Evolutionary conservation across 2,113 vertebrate genomes (phyloP).

Genomic region (Rhegmatorhina hoffmannsi): DNA sequence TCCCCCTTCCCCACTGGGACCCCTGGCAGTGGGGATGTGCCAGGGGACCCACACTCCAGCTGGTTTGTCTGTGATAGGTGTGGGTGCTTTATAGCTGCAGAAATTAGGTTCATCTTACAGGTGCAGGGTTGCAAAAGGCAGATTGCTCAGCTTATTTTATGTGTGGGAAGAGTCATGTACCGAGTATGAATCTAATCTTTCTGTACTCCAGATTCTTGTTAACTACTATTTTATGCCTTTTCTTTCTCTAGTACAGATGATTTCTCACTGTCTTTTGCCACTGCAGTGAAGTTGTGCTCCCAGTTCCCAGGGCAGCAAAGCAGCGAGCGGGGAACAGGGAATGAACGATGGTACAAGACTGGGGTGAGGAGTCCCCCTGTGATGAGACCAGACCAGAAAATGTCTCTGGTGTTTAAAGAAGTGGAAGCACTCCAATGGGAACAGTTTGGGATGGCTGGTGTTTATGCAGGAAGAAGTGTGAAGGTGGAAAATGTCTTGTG

Average conservation of each 20-base stretch:
- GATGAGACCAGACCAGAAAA: not conserved
- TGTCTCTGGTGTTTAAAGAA: not conserved
- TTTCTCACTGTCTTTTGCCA: not conserved
- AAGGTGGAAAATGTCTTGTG: not conserved
- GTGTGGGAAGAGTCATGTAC: not conserved
- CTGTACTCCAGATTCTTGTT: not conserved
- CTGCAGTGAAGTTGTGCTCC: not conserved
- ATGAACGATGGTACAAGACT: not conserved
- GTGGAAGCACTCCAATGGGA: not conserved
- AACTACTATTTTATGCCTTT: not conserved
- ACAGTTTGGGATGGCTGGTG: not conserved
- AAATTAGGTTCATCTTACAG: not conserved
- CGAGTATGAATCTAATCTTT: not conserved
- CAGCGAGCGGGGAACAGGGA: not conserved
- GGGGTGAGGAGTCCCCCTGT: accelerated
- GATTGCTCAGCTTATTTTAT: not conserved
- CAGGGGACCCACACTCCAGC: not conserved
- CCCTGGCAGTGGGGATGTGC: accelerated
- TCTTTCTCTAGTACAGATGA: not conserved
- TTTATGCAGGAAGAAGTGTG: not conserved
- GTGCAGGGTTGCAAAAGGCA: not conserved
- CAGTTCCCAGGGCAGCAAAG: not conserved
- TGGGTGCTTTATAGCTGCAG: not conserved
- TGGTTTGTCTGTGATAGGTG: not conserved
- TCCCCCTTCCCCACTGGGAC: not conserved